These are phyloP conservation scores for Neomonachus schauinslandi DNA, from an alignment of 2,113 vertebrate genomes.

Conservation along the genomic window DNA sequence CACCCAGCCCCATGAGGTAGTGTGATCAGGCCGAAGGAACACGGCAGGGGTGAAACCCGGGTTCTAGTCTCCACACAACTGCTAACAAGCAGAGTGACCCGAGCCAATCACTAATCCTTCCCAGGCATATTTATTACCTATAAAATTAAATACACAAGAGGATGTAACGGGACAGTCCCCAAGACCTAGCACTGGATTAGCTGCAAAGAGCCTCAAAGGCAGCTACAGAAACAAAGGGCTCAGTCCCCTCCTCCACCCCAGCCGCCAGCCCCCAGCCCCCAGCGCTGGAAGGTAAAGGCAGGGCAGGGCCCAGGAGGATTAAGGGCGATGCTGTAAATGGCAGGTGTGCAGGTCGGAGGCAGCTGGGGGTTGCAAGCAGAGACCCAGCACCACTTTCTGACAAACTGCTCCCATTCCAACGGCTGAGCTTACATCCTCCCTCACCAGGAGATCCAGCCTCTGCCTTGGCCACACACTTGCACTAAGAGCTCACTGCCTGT, in stretches of 20 bases:
- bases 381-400: background rate
- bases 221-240: background rate
- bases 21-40: background rate
- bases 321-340: background rate
- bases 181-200: background rate
- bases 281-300: background rate
- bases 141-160: background rate
- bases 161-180: background rate
- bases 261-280: background rate
- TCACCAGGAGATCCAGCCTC: background rate
- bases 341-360: background rate
- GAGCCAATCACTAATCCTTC: background rate
- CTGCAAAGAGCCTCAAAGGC: background rate
- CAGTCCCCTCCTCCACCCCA: background rate
- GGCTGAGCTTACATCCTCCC: background rate
- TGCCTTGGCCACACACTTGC: background rate
- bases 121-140: background rate
- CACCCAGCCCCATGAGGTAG: background rate
- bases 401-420: background rate
- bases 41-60: background rate
- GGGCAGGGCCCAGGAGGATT: background rate
- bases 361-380: background rate
- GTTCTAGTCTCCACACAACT: background rate
- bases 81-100: background rate
- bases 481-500: background rate